Evolutionary conservation across 92 coral and sea anemone genomes (phyloP).

Genomic region (Zoanthus solanderi): DNA sequence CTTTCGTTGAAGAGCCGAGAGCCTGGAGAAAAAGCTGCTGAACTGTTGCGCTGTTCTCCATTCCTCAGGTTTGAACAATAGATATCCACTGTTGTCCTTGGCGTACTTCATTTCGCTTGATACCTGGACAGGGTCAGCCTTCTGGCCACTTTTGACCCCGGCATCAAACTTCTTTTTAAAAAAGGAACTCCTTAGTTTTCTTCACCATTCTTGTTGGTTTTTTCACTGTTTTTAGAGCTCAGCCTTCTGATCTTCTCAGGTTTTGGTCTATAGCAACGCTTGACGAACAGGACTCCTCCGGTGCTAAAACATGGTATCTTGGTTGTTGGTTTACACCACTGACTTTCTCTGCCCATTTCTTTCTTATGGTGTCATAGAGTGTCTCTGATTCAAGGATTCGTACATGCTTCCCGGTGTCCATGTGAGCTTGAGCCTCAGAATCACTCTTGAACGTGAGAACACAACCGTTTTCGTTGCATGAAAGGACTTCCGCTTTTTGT

Average conservation of each 20-base stretch:
- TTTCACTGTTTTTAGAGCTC: slow-evolving; percentile 51
- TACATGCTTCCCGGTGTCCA: slow-evolving; percentile 61
- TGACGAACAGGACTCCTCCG: not conserved
- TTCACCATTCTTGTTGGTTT: slow-evolving; percentile 46
- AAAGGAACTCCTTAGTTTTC: slow-evolving; percentile 36
- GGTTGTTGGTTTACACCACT: slow-evolving; percentile 19
- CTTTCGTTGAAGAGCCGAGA: slow-evolving; percentile 30
- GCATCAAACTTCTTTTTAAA: slow-evolving; percentile 47
- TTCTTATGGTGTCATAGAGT: slow-evolving; percentile 49
- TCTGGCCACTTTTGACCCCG: slow-evolving; percentile 29
- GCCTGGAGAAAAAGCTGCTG: slow-evolving; percentile 44
- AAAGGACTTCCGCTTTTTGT: slow-evolving; percentile 32
- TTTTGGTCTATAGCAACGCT: not conserved
- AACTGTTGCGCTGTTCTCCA: slow-evolving; percentile 58
- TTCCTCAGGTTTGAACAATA: slow-evolving; percentile 33
- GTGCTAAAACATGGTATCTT: not conserved
- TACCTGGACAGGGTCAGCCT: slow-evolving; percentile 50
- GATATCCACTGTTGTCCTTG: slow-evolving; percentile 47
- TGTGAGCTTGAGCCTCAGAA: slow-evolving; percentile 50
- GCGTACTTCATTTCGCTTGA: slow-evolving; percentile 41
- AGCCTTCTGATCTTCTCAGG: slow-evolving; percentile 31
- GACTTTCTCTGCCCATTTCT: slow-evolving; percentile 55
- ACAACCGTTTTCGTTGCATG: slow-evolving; percentile 53
- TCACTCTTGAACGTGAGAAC: slow-evolving; percentile 60
- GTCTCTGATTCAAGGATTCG: slow-evolving; percentile 48